Base-by-base conservation (phyloP, 2,888 invertebrate genomes). In the Venustoraphidia nigricollis region DNA sequence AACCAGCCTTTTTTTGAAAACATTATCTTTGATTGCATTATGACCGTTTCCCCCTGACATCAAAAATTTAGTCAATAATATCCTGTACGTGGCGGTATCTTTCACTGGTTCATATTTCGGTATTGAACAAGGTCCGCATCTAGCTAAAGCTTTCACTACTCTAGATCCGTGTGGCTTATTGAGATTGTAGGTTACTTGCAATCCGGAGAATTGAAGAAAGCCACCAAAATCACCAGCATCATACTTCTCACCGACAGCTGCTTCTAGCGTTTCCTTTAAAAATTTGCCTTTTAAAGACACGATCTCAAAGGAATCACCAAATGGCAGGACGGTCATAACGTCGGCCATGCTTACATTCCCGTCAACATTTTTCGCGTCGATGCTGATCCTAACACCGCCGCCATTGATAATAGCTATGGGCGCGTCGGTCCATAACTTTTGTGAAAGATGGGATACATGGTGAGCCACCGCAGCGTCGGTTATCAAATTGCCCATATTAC, bases 171-270 rank as follows among this genome's bases (percentile, higher is more conserved):
- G 62, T 0, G 76, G 73, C 53, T 71, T 71, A 1, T 65, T 63
- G 14, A 83, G 64, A 64, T 93, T 77, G 57, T 83, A 89, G 2
- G 70, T 68, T 1, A 91, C 80, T 57, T 69, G 73, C 10, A 85
- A 54, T 1, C 92, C 92, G 11, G 93, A 89, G 48, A 83, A 69
- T 68, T 94, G 93, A 6, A 93, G 68, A 59, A 91, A 93, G 53
- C 80, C 81, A 1, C 91, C 91, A 11, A 50, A 51, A 0, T 64
- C n/a, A 27, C 34, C 14, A 9, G 4, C 10, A 9, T 44, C 6
- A 27, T 43, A 54, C n/a, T 60, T 57, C 1, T 63, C 61, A 17
- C 17, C 17, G 1, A 87, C 85, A 1, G 82, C 71, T 61, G 75
- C 76, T 60, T 90, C 88, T 3, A 90, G 66, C 57, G 81, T 76